Base-by-base conservation (phyloP, 2,113 vertebrate genomes). In the Benitochromis conjunctus region DNA sequence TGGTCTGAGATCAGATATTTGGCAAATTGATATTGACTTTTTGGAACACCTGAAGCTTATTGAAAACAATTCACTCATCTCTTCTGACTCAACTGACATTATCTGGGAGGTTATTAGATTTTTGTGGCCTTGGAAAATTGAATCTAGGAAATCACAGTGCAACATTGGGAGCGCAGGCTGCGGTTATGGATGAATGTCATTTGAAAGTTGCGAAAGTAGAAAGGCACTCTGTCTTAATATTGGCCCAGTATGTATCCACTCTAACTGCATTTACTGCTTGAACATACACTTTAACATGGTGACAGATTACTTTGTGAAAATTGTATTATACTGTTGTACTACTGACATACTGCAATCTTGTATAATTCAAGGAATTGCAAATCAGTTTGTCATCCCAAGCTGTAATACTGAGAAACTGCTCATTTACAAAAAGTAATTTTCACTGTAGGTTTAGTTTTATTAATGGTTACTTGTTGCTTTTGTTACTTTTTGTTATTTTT, bases 51-150 rank as follows among this genome's bases (percentile, higher is more conserved):
- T 87, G 21, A 60, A 90, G 85, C 87, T 81, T 46, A 78, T 62
- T 83, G 54, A 87, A 76, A 85, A 62, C 55, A 76, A 54, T 82
- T 46, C 69, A 31, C 38, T 90, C 74, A 54, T 88, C 53, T 86
- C 60, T 43, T 74, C 21, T 62, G 51, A 81, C 55, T 85, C 85
- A 10, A n/a, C 71, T 83, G 77, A 82, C 66, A 85, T 93, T 89
- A 89, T 79, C 80, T 16, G 13, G 18, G 24, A 66, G 77, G 64
- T 85, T 88, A 90, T 90, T 92, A 71, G 84, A 92, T 85, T 80
- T 93, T 69, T 81, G 43, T 9, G 80, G 43, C n/a, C 43, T 41
- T 16, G 16, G 64, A 89, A 88, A 92, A 85, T 92, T 85, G 18
- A 87, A 85, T 94, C 88, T 91, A 10, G 54, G 57, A 88, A 91